A percentile compares a stretch with the other conserved stretches of the same genome.
Conservation (phyloP, 2,888 invertebrate species). For the Argyresthia albistria region DNA sequence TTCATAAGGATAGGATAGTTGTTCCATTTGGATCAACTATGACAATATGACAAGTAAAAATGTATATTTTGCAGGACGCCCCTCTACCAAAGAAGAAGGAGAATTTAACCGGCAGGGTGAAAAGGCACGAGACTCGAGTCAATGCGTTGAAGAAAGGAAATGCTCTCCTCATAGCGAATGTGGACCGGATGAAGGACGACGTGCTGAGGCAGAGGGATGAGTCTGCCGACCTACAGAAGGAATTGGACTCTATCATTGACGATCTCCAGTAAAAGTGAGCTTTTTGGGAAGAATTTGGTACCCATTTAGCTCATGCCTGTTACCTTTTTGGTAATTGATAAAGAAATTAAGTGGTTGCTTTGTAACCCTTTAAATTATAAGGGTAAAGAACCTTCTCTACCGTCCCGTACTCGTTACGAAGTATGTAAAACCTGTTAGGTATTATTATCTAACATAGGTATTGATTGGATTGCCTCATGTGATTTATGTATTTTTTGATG, state of each 20-base stretch:
- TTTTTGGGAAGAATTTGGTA: background rate
- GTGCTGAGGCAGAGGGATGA: conserved; percentile 87
- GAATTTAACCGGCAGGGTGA: conserved; percentile 76
- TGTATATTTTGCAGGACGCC: conserved; percentile 63
- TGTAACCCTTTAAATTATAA: too few relatives aligned
- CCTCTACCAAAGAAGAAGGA: conserved; percentile 77
- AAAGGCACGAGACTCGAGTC: conserved; percentile 84
- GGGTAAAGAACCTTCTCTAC: too few relatives aligned
- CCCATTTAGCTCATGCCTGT: too few relatives aligned
- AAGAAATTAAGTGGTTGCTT: too few relatives aligned
- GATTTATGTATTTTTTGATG: too few relatives aligned
- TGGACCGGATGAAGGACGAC: conserved; percentile 89
- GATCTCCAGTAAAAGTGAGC: conserved; percentile 79
- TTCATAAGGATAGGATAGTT: too few relatives aligned
- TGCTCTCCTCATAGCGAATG: conserved; percentile 88
- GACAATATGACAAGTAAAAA: background rate
- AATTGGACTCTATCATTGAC: conserved; percentile 88
- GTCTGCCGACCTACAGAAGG: conserved; percentile 83
- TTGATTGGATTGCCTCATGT: too few relatives aligned
- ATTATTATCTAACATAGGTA: too few relatives aligned
- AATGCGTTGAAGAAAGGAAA: conserved; percentile 90
- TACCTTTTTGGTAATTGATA: too few relatives aligned
- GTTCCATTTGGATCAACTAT: too few relatives aligned
- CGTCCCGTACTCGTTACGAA: too few relatives aligned
- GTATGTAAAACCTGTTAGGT: too few relatives aligned